Evolutionary conservation across 2,113 vertebrate species (phyloP).

Genomic region (Neoarius graeffei): DNA sequence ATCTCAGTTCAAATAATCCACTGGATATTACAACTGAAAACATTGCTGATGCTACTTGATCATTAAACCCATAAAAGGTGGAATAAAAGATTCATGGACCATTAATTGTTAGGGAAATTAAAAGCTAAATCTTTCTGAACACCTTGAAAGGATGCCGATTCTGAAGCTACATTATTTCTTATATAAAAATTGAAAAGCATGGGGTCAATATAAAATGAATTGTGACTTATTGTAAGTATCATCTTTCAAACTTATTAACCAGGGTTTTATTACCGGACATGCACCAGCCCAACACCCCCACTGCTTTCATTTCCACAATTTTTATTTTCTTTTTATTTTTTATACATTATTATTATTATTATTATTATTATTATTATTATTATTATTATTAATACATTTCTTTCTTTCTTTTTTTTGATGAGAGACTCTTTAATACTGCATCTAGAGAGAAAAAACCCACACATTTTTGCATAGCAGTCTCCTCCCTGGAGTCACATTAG

Average conservation of each 20-base stretch:
- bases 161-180: neutral
- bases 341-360: too few relatives aligned
- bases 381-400: neutral
- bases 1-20: neutral
- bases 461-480: neutral
- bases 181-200: neutral
- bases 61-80: neutral
- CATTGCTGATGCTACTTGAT: neutral
- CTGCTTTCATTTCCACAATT: neutral
- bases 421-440: neutral
- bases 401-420: neutral
- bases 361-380: neutral
- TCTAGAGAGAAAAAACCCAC: neutral
- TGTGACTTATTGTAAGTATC: conserved; percentile 8
- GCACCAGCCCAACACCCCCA: neutral
- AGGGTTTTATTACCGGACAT: neutral
- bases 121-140: neutral
- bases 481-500: conserved; percentile 17
- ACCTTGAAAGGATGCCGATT: neutral
- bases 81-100: neutral
- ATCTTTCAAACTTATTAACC: conserved; percentile 10
- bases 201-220: neutral
- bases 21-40: neutral
- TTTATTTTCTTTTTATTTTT: conserved; percentile 11
- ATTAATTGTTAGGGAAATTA: neutral